phyloP scores from a whole-genome alignment of 1,140 invertebrate genomes.

The Leucophenga varia region DNA sequence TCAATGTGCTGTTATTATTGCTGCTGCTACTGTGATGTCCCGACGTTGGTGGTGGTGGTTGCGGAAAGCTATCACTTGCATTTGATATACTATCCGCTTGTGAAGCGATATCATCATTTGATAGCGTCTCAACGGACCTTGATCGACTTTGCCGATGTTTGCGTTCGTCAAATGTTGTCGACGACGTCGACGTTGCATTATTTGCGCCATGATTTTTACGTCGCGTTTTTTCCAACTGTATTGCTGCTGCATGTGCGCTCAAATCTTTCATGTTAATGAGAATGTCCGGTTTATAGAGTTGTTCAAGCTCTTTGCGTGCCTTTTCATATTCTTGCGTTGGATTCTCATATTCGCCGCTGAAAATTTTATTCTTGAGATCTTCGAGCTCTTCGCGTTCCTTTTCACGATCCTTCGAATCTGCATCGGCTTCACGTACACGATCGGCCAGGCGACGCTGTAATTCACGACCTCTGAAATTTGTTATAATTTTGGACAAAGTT shows the following conservation, averaged over 20 bases:
- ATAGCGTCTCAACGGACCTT: slow-evolving; percentile 35
- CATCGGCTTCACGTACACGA: slow-evolving; percentile 88
- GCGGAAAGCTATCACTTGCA: slow-evolving; percentile 29
- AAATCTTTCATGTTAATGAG: slow-evolving; percentile 71
- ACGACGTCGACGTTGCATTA: no score
- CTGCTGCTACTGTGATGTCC: no score
- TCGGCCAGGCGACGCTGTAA: slow-evolving; percentile 84
- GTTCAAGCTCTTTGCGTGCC: slow-evolving; percentile 75
- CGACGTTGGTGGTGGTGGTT: no score
- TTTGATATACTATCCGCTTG: slow-evolving; percentile 37
- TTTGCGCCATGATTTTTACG: no score
- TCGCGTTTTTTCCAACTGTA: slow-evolving; percentile 59
- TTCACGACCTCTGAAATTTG: slow-evolving; percentile 77
- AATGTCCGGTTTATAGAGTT: slow-evolving; percentile 79
- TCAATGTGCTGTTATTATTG: no score
- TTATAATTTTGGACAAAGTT: slow-evolving; percentile 20
- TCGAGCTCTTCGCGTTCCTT: slow-evolving; percentile 92
- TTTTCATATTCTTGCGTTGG: slow-evolving; percentile 80
- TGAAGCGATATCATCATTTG: slow-evolving; percentile 38
- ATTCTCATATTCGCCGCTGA: slow-evolving; percentile 70
- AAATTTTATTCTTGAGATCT: slow-evolving; percentile 80
- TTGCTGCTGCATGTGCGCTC: no score
- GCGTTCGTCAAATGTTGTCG: no score
- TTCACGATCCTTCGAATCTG: slow-evolving; percentile 84
- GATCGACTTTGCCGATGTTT: neutral